Evolutionary conservation across 2,888 invertebrate genomes (phyloP), one percentile per base, ranked within the genome.

Genomic region (Aspidapion aeneum): DNA sequence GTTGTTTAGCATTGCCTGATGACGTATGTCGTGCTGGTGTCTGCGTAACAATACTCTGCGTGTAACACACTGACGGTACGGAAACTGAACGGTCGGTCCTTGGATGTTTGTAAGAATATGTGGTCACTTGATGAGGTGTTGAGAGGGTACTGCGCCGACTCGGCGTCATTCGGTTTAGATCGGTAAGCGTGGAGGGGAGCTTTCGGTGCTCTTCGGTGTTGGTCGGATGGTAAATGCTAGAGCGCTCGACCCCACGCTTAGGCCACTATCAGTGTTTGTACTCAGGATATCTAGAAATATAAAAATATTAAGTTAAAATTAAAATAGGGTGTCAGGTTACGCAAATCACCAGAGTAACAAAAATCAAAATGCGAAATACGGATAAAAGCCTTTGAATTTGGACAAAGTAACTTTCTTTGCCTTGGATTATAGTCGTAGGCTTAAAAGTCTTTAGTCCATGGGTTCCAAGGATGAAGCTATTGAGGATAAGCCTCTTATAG

Each of bases 241-340:
- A 35, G 35, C 35, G 35, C 35, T 51, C 51, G 50, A 57, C 62
- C 60, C 65, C 67, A 48, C 67, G 55, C 63, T 71, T 76, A 73
- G 78, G 78, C 77, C 78, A 80, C 79, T 80, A 87, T 88, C 87
- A 89, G 87, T 89, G 89, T 82, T 87, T 89, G 85, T 89, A 89
- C 83, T 90, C 89, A 79, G 89, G 88, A 82, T 87, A 88, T 12
- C 35, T 35, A 35, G 12, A 35, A 35, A 35, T 35, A 12, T 35
- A 35, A 35, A 35, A n/a, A 72, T 85, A 84, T 75, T 85, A 85
- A 77, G 81, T 78, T 69, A 79, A 73, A 51, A 18, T 51, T 18
- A 18, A 51, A 51, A 18, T 1, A 5, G n/a, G n/a, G n/a, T n/a
- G n/a, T n/a, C n/a, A n/a, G n/a, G n/a, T n/a, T n/a, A n/a, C n/a